Conservation (phyloP, 35 echinoderm and acorn worm species). For the Apostichopus parvimensis region DNA sequence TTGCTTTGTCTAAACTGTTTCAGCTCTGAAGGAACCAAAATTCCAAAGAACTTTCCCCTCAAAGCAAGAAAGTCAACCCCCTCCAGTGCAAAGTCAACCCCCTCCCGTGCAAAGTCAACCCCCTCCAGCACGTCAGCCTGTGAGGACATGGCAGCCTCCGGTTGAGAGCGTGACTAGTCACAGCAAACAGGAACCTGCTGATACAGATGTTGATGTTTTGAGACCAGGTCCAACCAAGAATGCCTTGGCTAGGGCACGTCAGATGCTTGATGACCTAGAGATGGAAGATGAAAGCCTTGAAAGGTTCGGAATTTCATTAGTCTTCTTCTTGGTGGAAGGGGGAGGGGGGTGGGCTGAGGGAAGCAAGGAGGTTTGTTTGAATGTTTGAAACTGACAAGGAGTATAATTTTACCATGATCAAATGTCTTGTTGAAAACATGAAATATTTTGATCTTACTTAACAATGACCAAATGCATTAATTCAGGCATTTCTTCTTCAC, state of each 20-base stretch:
- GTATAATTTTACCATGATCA: not conserved
- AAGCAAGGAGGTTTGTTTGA: no score
- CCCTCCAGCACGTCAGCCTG: constrained; percentile 20
- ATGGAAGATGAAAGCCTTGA: constrained; percentile 18
- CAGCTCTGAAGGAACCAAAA: not conserved
- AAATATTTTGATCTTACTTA: not conserved
- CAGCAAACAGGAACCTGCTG: not conserved
- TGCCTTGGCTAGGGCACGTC: constrained; percentile 29
- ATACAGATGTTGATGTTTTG: constrained; percentile 20
- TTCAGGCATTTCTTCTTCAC: no score
- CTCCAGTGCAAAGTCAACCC: not conserved
- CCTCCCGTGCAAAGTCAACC: not conserved
- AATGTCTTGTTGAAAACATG: not conserved
- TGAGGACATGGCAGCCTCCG: not conserved
- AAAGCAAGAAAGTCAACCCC: not conserved
- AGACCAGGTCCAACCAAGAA: constrained; percentile 43
- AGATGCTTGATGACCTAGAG: constrained; percentile 45
- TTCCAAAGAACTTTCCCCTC: not conserved
- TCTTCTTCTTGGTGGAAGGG: not conserved
- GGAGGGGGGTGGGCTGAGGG: not conserved
- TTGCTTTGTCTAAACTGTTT: not conserved
- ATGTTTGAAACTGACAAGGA: not conserved
- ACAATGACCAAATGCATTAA: no score
- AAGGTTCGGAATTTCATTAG: not conserved
- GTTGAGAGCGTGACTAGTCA: not conserved